Evolutionary conservation across 2,113 vertebrate species (phyloP).

Genomic region (Macrotus californicus): DNA sequence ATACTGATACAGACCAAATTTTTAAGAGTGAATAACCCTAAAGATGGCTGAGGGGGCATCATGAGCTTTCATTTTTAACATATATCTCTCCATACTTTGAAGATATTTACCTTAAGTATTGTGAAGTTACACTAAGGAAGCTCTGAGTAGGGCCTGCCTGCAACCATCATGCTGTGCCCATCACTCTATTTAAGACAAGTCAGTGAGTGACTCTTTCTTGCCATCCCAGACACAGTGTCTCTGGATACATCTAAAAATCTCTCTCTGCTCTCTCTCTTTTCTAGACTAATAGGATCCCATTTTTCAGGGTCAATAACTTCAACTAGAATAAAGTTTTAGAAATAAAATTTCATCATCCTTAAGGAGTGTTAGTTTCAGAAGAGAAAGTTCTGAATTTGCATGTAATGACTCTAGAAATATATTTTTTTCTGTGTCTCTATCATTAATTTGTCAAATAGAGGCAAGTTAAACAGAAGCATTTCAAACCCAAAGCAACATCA

Average conservation of each 20-base stretch:
- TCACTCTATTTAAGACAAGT: background rate
- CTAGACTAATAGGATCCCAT: background rate
- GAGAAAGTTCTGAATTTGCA: background rate
- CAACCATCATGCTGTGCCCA: background rate
- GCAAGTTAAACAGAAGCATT: background rate
- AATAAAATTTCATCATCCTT: background rate
- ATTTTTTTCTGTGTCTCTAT: background rate
- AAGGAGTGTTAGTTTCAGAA: background rate
- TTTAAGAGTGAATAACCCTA: background rate
- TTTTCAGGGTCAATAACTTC: background rate
- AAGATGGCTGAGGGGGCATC: background rate
- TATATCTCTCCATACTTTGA: background rate
- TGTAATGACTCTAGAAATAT: background rate
- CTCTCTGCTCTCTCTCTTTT: background rate
- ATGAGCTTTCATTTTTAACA: background rate
- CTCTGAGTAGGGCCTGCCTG: background rate
- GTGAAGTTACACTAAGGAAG: background rate
- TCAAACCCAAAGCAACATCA: background rate
- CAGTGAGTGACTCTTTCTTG: background rate
- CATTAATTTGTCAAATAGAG: background rate
- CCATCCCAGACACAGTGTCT: background rate
- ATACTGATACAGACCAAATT: background rate
- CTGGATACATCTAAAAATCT: background rate
- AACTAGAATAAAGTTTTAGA: background rate
- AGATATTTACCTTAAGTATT: background rate